These are phyloP conservation scores for Chrysotoxum bicinctum DNA, from an alignment of 2,888 invertebrate genomes.

Conservation along the genomic window DNA sequence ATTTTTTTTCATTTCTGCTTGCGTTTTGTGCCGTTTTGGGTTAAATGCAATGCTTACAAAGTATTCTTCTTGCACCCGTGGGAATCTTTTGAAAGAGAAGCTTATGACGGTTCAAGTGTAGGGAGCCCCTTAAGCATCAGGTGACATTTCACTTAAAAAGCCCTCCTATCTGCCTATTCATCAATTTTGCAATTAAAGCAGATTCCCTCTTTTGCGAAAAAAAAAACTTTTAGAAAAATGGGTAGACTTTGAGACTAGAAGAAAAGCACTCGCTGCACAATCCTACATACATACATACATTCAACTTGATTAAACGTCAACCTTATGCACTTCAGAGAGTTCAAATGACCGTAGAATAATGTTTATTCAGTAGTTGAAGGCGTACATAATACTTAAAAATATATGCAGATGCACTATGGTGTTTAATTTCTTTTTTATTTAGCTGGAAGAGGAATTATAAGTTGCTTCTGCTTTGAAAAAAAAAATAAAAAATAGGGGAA, in stretches of 20 bases:
- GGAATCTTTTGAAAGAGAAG: conserved; percentile 8
- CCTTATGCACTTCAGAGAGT: conserved; percentile 24
- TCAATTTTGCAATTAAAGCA: conserved; percentile 58
- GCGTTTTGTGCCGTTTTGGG: conserved; percentile 16
- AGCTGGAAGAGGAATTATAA: conserved; percentile 44
- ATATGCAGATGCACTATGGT: background rate
- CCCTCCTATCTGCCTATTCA: conserved; percentile 42
- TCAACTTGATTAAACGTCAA: conserved; percentile 5
- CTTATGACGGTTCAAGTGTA: conserved; percentile 41
- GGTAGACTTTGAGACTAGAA: conserved; percentile 1
- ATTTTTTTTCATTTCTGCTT: background rate
- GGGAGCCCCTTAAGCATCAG: conserved; percentile 45
- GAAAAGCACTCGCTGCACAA: conserved; percentile 18
- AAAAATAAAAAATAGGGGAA: conserved; percentile 25
- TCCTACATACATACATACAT: background rate
- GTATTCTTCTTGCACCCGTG: background rate
- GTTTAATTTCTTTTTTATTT: conserved; percentile 8
- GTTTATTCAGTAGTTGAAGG: conserved; percentile 34
- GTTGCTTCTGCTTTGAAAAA: conserved; percentile 38
- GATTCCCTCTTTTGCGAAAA: background rate
- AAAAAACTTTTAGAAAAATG: background rate
- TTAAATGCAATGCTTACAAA: conserved; percentile 21
- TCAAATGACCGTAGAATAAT: conserved; percentile 52
- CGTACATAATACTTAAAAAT: background rate
- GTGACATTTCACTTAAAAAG: conserved; percentile 46